Evolutionary conservation across 92 coral and sea anemone genomes (phyloP), one percentile per base, ranked within the genome.

Genomic region (Muricea muricata): DNA sequence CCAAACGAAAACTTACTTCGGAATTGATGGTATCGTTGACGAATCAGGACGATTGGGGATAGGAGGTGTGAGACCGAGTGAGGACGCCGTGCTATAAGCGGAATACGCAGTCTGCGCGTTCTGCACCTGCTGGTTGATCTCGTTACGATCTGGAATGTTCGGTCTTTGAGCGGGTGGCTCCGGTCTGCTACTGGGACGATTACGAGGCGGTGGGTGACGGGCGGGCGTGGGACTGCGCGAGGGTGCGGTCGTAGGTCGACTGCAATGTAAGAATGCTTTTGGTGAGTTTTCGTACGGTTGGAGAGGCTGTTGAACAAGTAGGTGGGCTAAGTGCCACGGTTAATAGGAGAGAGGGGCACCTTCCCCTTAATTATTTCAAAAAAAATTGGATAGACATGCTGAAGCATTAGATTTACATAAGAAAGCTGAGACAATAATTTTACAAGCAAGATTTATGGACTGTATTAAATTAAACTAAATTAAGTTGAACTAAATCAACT

Each of bases 151-250:
- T 39, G 83, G 83, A 14, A 39, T 39, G 42, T 45, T 39, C 1
- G 83, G 71, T 32, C 83, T 70, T 7, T 26, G 34, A 15, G 26
- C 46, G 50, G 83, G 80, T 18, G 31, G 66, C 29, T 63, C 70
- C 29, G 97, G 98, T 79, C 98, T 91, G 26, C 93, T 74, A 30
- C 92, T 93, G 10, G 89, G 91, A 56, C 93, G 89, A 7, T 91
- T 89, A 31, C 89, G 89, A 40, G 94, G 94, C 31, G 93, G 98
- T 81, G 92, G 80, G 37, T 87, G 98, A 14, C 86, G 93, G 90
- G 87, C 30, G 82, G 93, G 81, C 81, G 70, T 65, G 80, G 89
- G 87, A 78, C 72, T 82, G 82, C 25, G 79, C 79, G 68, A 71
- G 28, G 20, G 69, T 85, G 86, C 73, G 10, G 85, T 72, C 7